Evolutionary conservation across 2,888 invertebrate genomes (phyloP).

Genomic region (Philaethria dido): DNA sequence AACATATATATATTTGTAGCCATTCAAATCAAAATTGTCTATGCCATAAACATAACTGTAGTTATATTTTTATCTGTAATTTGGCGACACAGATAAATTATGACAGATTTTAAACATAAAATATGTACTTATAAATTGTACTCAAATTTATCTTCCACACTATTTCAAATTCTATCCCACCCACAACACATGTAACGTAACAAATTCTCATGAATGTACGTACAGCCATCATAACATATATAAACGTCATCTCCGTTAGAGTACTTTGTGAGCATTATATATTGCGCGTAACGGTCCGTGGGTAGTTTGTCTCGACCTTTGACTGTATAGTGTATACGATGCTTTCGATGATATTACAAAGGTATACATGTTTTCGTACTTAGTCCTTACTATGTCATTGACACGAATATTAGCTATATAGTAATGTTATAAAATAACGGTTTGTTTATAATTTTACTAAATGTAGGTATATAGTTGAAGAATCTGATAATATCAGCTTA

Average conservation of each 20-base stretch:
- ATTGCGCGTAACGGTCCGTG: slow-evolving; percentile 43
- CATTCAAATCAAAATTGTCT: background rate
- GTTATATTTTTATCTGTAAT: background rate
- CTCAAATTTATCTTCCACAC: background rate
- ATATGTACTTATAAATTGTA: background rate
- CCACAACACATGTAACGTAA: background rate
- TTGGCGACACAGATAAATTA: background rate
- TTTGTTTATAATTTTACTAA: background rate
- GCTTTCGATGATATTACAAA: slow-evolving; percentile 1
- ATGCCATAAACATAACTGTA: background rate
- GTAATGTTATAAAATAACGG: background rate
- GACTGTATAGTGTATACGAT: slow-evolving; percentile 41
- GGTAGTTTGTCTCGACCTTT: slow-evolving; percentile 47
- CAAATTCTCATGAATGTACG: slow-evolving; percentile 15
- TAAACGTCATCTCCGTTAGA: slow-evolving; percentile 35
- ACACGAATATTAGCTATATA: background rate
- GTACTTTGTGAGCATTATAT: slow-evolving; percentile 28
- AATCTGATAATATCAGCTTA: too few relatives aligned
- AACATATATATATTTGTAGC: too few relatives aligned
- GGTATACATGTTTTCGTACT: slow-evolving; percentile 14
- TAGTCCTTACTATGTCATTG: background rate
- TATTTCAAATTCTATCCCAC: background rate
- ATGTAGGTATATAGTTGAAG: too few relatives aligned
- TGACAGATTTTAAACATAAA: background rate
- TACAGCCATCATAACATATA: slow-evolving; percentile 1